These are phyloP conservation scores for Pandemis cinnamomeana DNA, from an alignment of 2,888 invertebrate species.

Conservation along the genomic window DNA sequence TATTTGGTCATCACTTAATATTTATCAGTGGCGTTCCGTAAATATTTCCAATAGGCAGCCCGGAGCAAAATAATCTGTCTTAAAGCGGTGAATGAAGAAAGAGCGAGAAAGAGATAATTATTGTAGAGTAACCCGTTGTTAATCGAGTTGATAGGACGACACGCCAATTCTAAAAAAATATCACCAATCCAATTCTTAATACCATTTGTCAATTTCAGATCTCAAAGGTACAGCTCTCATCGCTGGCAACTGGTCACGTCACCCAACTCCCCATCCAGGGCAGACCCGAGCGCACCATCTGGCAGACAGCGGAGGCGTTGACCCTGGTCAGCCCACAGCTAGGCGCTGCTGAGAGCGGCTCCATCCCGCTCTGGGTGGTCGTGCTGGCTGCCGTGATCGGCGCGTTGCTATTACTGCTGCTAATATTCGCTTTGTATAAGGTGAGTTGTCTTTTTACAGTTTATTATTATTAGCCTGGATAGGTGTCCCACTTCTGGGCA, in stretches of 20 bases:
- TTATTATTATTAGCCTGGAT: too few relatives aligned
- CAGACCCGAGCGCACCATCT: conserved; percentile 61
- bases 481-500: too few relatives aligned
- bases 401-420: conserved; percentile 89
- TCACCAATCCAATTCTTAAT: background rate
- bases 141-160: too few relatives aligned
- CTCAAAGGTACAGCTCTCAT: conserved; percentile 88
- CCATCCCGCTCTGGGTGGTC: conserved; percentile 94
- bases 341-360: conserved; percentile 86
- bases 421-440: conserved; percentile 92
- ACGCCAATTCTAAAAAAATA: background rate
- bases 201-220: conserved; percentile 56
- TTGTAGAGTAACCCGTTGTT: too few relatives aligned
- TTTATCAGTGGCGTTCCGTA: too few relatives aligned
- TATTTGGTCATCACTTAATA: too few relatives aligned
- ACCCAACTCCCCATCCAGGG: conserved; percentile 89
- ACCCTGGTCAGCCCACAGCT: conserved; percentile 89
- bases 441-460: conserved; percentile 71
- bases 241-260: conserved; percentile 89
- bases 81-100: too few relatives aligned
- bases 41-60: too few relatives aligned
- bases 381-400: conserved; percentile 93
- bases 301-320: conserved; percentile 88
- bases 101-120: too few relatives aligned
- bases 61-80: too few relatives aligned